A percentile compares a stretch with the other conserved stretches of the same genome.
phyloP scores from a whole-genome alignment of 2,797 vertebrate species.

The Denticeps clupeoides region DNA sequence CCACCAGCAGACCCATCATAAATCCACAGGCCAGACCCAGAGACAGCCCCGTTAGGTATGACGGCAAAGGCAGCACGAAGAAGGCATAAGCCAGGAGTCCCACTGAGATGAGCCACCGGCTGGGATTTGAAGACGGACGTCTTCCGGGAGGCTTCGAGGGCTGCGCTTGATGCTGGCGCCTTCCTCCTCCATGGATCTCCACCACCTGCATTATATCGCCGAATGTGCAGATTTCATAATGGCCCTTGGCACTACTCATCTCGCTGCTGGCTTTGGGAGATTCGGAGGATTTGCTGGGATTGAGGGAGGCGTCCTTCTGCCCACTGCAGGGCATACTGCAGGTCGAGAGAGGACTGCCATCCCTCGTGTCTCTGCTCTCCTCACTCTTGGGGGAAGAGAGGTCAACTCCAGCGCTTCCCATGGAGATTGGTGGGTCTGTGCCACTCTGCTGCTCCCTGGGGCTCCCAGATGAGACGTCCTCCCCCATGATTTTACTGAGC shows the following conservation, averaged over 20 bases:
- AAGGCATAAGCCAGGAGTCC: slow-evolving; percentile 66
- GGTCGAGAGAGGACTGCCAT: no score
- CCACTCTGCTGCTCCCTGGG: slow-evolving; percentile 41
- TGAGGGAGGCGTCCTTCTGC: slow-evolving; percentile 25
- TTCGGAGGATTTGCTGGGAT: slow-evolving; percentile 27
- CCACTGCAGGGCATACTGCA: no score
- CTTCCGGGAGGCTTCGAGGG: neutral
- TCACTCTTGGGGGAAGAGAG: no score
- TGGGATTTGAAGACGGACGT: slow-evolving; percentile 37
- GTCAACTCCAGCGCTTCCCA: no score
- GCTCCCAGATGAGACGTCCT: slow-evolving; percentile 54
- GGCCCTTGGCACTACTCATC: slow-evolving; percentile 32
- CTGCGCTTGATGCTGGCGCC: no score
- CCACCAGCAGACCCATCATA: slow-evolving; percentile 58
- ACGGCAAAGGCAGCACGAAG: slow-evolving; percentile 68
- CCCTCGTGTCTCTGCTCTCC: no score
- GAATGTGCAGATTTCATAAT: slow-evolving; percentile 56
- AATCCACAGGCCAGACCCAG: slow-evolving; percentile 67
- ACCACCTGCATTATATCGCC: slow-evolving; percentile 63
- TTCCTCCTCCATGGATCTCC: slow-evolving; percentile 39
- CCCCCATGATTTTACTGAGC: slow-evolving; percentile 74
- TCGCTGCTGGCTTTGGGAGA: neutral
- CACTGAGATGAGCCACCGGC: slow-evolving; percentile 55
- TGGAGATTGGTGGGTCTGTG: slow-evolving; percentile 31
- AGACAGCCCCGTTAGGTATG: slow-evolving; percentile 65